These are phyloP conservation scores for Acipenser transmontanus DNA, from an alignment of 2,797 vertebrate species.

Conservation along the genomic window DNA sequence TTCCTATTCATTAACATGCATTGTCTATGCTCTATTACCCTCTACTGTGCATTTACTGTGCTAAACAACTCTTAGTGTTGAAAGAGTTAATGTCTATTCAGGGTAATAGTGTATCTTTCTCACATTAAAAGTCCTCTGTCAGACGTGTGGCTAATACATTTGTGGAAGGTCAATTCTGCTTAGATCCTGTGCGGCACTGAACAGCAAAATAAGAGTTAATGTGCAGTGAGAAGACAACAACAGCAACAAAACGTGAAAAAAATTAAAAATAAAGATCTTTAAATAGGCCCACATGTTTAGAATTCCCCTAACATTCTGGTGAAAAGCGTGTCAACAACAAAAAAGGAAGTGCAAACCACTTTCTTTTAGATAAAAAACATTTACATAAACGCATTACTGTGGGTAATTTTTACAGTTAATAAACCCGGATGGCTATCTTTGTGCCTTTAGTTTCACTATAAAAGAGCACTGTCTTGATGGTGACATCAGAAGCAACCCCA, in stretches of 20 bases:
- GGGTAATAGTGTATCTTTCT: too few relatives aligned
- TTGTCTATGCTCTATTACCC: too few relatives aligned
- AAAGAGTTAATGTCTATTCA: too few relatives aligned
- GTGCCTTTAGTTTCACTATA: not conserved
- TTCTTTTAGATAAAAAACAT: conserved; percentile 37
- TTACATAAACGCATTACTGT: conserved; percentile 34
- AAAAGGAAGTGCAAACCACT: conserved; percentile 46
- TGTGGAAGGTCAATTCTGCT: too few relatives aligned
- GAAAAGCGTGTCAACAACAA: conserved; percentile 39
- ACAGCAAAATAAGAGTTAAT: not conserved
- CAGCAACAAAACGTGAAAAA: not conserved
- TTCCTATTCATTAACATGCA: too few relatives aligned
- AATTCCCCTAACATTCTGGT: conserved; percentile 53
- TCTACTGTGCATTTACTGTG: too few relatives aligned
- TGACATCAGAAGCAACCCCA: too few relatives aligned
- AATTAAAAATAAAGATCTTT: conserved; percentile 28
- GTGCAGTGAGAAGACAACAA: too few relatives aligned
- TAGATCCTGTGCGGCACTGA: not conserved
- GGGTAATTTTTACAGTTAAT: conserved; percentile 21
- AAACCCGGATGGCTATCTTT: conserved; percentile 2
- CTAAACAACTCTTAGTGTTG: too few relatives aligned
- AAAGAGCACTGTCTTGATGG: too few relatives aligned
- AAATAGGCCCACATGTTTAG: conserved; percentile 43
- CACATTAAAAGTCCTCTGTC: too few relatives aligned
- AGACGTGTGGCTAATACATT: too few relatives aligned